phyloP scores from a whole-genome alignment of 2,888 invertebrate species.

The Mesochorus sp. region DNA sequence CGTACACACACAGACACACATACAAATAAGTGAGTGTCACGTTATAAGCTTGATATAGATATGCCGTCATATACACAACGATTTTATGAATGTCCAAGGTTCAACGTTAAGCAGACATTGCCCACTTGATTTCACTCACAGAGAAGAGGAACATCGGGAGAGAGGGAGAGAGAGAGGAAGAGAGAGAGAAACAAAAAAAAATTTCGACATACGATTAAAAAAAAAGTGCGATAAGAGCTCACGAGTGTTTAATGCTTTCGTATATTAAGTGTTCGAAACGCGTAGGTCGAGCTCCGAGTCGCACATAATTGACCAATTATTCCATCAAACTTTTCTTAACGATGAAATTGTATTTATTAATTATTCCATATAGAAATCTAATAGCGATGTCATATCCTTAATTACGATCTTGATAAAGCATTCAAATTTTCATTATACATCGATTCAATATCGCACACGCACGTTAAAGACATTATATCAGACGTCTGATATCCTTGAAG shows the following conservation, averaged over 20 bases:
- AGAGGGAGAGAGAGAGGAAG: background rate
- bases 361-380: background rate
- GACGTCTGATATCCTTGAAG: too few relatives aligned
- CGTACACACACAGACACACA: background rate
- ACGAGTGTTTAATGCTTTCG: background rate
- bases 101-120: slow-evolving; percentile 41
- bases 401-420: background rate
- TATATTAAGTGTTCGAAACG: background rate
- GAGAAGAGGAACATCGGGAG: background rate
- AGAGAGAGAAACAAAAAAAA: background rate
- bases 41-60: slow-evolving; percentile 46
- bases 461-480: too few relatives aligned
- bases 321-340: background rate
- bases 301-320: background rate
- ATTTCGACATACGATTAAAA: background rate
- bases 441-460: too few relatives aligned
- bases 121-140: slow-evolving; percentile 17
- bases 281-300: background rate
- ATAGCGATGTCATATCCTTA: background rate
- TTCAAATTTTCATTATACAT: background rate
- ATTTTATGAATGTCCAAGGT: slow-evolving; percentile 53
- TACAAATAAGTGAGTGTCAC: slow-evolving; percentile 9
- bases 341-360: background rate
- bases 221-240: slow-evolving; percentile 1
- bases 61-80: slow-evolving; percentile 52